Conservation (phyloP, 2,888 invertebrate species). For the Empis stercorea region DNA sequence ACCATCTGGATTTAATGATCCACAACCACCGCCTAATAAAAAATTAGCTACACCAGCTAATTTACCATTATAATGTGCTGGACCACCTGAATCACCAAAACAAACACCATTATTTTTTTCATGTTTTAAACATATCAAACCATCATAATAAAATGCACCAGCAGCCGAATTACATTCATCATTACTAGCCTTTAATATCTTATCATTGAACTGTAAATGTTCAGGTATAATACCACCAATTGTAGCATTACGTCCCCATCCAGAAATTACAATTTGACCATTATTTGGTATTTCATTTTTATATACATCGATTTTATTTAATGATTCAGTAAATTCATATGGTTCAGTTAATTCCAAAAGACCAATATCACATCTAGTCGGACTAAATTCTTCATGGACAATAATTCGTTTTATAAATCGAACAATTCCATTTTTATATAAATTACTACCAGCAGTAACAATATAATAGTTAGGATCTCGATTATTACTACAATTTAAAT, state of each 20-base stretch:
- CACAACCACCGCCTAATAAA: slow-evolving; percentile 10
- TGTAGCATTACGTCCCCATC: slow-evolving; percentile 9
- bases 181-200: not conserved
- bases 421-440: not conserved
- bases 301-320: slow-evolving; percentile 7
- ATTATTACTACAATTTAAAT: too few species aligned
- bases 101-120: slow-evolving; percentile 10
- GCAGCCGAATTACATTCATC: not conserved
- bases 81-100: slow-evolving; percentile 12
- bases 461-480: not conserved
- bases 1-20: slow-evolving; percentile 9
- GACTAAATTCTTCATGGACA: slow-evolving; percentile 10
- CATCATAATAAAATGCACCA: slow-evolving; percentile 1
- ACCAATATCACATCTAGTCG: slow-evolving; percentile 11
- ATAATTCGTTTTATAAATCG: slow-evolving; percentile 3
- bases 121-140: slow-evolving; percentile 11
- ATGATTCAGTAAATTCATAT: slow-evolving; percentile 3
- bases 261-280: slow-evolving; percentile 8
- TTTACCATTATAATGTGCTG: slow-evolving; percentile 12
- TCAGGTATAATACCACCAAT: slow-evolving; percentile 1
- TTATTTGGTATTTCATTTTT: slow-evolving; percentile 4
- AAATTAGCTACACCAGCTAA: slow-evolving; percentile 12
- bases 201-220: slow-evolving; percentile 4
- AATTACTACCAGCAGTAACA: not conserved
- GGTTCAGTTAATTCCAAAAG: slow-evolving; percentile 7